These are phyloP conservation scores for Nestor notabilis DNA, from an alignment of 2,113 vertebrate genomes.

Conservation along the genomic window DNA sequence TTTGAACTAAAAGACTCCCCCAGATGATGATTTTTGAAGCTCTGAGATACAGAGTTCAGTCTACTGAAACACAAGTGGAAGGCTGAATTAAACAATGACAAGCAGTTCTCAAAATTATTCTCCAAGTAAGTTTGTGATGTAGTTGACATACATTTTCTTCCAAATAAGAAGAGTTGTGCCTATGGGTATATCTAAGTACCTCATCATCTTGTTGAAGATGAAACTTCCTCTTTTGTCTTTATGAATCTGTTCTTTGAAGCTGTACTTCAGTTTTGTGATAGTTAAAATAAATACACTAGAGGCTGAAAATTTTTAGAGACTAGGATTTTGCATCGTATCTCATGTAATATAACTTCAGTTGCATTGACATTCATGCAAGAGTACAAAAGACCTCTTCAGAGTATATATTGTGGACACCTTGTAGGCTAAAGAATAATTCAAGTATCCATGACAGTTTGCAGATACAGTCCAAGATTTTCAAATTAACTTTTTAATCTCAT, in stretches of 20 bases:
- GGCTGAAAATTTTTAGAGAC: background rate
- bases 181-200: background rate
- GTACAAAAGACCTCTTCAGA: background rate
- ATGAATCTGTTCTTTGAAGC: background rate
- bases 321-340: background rate
- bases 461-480: background rate
- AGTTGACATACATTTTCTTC: background rate
- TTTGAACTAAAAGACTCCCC: background rate
- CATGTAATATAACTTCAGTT: background rate
- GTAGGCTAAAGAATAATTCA: background rate
- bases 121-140: fast-evolving
- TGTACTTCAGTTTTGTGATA: background rate
- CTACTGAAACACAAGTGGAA: background rate
- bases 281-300: background rate
- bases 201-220: background rate
- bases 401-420: background rate
- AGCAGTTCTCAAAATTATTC: background rate
- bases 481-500: background rate
- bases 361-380: background rate
- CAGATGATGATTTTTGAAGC: background rate
- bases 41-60: background rate
- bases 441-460: background rate
- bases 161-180: background rate
- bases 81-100: background rate
- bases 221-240: background rate